phyloP scores from a whole-genome alignment of 2,113 vertebrate species.

The Alces alces region DNA sequence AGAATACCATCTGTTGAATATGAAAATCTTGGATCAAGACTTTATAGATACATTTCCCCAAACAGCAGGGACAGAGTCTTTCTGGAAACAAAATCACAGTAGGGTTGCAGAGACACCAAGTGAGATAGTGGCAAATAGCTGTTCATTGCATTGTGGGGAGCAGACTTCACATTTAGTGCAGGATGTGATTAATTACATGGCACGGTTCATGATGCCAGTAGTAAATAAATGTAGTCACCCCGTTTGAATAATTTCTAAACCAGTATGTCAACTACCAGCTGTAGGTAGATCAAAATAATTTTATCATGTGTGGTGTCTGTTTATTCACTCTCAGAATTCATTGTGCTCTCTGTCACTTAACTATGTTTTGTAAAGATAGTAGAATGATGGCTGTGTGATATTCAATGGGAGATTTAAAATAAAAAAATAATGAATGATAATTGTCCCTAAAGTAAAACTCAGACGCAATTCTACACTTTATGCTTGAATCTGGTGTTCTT shows the following conservation, averaged over 20 bases:
- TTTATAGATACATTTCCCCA: constrained; percentile 79
- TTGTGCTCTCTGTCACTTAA: neutral
- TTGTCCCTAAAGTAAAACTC: neutral
- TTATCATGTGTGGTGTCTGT: neutral
- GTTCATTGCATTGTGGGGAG: constrained; percentile 57
- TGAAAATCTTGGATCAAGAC: constrained; percentile 81
- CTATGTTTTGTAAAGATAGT: constrained; percentile 16
- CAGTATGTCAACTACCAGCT: constrained; percentile 10
- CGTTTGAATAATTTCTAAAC: constrained; percentile 31
- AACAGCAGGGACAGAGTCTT: constrained; percentile 79
- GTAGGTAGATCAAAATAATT: neutral
- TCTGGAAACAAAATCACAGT: constrained; percentile 78
- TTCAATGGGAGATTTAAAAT: neutral
- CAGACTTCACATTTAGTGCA: constrained; percentile 53
- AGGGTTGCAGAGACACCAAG: constrained; percentile 68
- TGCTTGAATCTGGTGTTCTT: neutral
- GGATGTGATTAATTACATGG: constrained; percentile 64
- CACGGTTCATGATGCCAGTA: neutral
- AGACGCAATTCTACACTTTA: neutral
- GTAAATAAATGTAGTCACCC: constrained; percentile 55
- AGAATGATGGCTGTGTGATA: neutral
- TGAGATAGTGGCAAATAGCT: constrained; percentile 63
- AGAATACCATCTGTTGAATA: constrained; percentile 83
- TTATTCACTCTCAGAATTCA: constrained; percentile 16
- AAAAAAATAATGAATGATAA: neutral